Conservation (phyloP, 1,140 invertebrate species). For the Penaeus chinensis region DNA sequence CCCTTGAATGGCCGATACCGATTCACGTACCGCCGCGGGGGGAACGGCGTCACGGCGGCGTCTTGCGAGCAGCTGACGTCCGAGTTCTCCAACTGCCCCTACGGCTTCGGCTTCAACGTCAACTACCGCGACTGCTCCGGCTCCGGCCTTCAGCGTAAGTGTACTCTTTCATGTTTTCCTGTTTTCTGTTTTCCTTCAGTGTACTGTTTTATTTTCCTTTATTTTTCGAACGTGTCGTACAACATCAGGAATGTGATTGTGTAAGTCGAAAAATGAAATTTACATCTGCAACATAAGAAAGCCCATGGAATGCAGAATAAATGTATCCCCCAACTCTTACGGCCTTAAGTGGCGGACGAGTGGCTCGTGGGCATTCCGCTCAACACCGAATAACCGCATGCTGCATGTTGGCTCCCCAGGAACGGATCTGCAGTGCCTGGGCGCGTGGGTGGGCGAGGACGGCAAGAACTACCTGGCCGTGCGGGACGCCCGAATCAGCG, state of each 20-base stretch:
- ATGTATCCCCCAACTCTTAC: too few species aligned
- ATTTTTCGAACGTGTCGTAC: neutral
- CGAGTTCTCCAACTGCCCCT: slow-evolving; percentile 75
- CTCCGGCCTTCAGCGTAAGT: slow-evolving; percentile 12
- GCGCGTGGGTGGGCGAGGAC: slow-evolving; percentile 74
- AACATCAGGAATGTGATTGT: too few species aligned
- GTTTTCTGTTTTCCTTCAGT: neutral
- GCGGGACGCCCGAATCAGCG: slow-evolving; percentile 71
- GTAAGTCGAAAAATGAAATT: too few species aligned
- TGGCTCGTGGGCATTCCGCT: neutral
- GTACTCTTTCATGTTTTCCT: neutral
- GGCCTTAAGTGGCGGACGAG: too few species aligned
- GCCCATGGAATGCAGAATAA: too few species aligned
- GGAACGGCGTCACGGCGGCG: slow-evolving; percentile 70
- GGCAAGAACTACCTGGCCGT: slow-evolving; percentile 75
- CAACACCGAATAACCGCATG: neutral
- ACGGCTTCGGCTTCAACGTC: slow-evolving; percentile 73
- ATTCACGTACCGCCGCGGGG: slow-evolving; percentile 72
- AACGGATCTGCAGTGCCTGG: slow-evolving; percentile 72
- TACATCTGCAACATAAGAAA: too few species aligned
- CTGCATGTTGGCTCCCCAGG: neutral
- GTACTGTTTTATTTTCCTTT: neutral
- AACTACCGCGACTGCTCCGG: slow-evolving; percentile 74
- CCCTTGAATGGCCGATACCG: slow-evolving; percentile 76
- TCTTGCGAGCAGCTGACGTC: slow-evolving; percentile 72